Evolutionary conservation across 2,113 vertebrate genomes (phyloP), one percentile per base, ranked within the genome.

Genomic region (Brienomyrus longianalis): DNA sequence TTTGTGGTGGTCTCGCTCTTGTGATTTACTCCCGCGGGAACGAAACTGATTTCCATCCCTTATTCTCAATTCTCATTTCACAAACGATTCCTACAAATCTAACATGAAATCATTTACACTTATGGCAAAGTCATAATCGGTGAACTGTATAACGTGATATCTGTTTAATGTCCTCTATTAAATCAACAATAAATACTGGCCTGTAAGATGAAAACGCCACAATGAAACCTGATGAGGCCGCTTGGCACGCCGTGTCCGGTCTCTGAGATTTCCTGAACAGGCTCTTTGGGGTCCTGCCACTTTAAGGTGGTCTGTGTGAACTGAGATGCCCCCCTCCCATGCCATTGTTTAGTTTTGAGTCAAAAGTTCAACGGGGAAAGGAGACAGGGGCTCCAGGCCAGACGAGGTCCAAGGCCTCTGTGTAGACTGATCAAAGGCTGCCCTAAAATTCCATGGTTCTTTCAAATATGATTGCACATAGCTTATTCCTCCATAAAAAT

Each of bases 211-310:
- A 80, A 80, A 39, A 80, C 10, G 35, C 74, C 35, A 39, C 31
- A 19, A 39, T 80, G 74, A 90, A 87, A 87, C 8, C 87, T 51
- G 89, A 31, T 83, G 27, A 89, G 52, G 83, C 11, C n/a, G 50
- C 23, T 70, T 70, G 62, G 62, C 54, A 21, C 17, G 1, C 9
- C 51, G 17, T 48, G 50, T 47, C 19, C 54, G n/a, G 56, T 9
- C 31, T 62, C 39, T 52, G 47, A 21, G 84, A 15, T 4, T 17
- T 17, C 21, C 56, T 35, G 59, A 80, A 86, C 27, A 19, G 7
- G 27, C 17, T 21, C 11, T 84, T 48, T 35, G 51, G 50, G 35
- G 13, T 70, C 47, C 50, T 43, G 74, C 23, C 77, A 48, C 39
- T 85, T 77, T 54, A 43, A 35, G 52, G 35, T 80, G 31, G 43